phyloP scores from a whole-genome alignment of 2,797 vertebrate genomes.

The Coreius guichenoti region DNA sequence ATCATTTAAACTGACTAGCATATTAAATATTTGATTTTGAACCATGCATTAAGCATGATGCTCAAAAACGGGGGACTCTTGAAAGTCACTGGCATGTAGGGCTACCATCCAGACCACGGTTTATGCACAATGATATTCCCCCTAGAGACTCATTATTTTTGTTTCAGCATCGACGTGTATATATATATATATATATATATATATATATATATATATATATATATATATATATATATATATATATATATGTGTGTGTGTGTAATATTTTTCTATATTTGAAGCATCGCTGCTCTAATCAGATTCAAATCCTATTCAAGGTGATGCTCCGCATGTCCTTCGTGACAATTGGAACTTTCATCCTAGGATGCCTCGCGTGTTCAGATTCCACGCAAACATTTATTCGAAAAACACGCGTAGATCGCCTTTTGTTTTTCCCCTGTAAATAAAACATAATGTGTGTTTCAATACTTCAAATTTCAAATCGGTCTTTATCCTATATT shows the following conservation, averaged over 20 bases:
- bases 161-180: not conserved
- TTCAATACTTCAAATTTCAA: too few relatives aligned
- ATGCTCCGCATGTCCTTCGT: conserved; percentile 57
- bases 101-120: not conserved
- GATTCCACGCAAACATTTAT: not conserved
- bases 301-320: conserved; percentile 60
- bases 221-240: too few relatives aligned
- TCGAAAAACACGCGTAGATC: not conserved
- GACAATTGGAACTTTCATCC: conserved; percentile 34
- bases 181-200: too few relatives aligned
- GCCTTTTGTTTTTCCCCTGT: not conserved
- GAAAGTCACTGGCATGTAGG: conserved; percentile 16
- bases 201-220: too few relatives aligned
- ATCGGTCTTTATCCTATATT: not conserved
- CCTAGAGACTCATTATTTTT: conserved; percentile 20
- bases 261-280: too few relatives aligned
- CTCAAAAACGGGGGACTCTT: not conserved
- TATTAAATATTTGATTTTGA: conserved; percentile 4
- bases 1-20: not conserved
- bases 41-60: not conserved
- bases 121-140: not conserved
- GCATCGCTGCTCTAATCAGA: conserved; percentile 57
- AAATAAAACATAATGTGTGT: not conserved
- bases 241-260: too few relatives aligned
- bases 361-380: conserved; percentile 17